Conservation (phyloP, 1,140 invertebrate genomes). For the Drosophila watanabei region DNA sequence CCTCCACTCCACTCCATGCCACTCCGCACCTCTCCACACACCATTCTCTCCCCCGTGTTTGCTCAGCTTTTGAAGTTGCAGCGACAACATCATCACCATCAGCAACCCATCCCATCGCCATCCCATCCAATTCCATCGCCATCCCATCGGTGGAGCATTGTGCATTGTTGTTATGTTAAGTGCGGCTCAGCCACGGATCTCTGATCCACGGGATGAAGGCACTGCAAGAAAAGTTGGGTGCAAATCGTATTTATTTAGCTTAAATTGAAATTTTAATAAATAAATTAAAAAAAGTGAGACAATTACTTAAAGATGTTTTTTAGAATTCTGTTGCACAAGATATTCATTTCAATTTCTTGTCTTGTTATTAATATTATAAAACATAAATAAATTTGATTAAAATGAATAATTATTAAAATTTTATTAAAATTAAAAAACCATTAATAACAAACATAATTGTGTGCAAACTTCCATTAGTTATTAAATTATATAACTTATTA, state of each 20-base stretch:
- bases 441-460: no score
- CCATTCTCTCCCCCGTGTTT: constrained; percentile 58
- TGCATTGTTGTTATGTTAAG: constrained; percentile 78
- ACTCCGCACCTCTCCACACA: constrained; percentile 6
- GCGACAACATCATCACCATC: constrained; percentile 77
- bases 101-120: constrained; percentile 15
- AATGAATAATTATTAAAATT: no score
- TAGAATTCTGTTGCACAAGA: no score
- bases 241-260: not conserved
- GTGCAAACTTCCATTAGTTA: no score
- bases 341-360: no score
- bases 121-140: constrained; percentile 27
- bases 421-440: no score
- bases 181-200: constrained; percentile 55
- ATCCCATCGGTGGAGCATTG: constrained; percentile 50
- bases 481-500: no score
- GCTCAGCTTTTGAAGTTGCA: constrained; percentile 78
- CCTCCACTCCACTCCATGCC: no score
- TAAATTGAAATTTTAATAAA: not conserved
- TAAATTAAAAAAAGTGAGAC: not conserved
- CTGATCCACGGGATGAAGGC: constrained; percentile 11
- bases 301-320: no score
- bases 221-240: not conserved
- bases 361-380: no score
- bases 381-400: no score